phyloP scores from a whole-genome alignment of 2,797 vertebrate species.

The Ambastaia sidthimunki region DNA sequence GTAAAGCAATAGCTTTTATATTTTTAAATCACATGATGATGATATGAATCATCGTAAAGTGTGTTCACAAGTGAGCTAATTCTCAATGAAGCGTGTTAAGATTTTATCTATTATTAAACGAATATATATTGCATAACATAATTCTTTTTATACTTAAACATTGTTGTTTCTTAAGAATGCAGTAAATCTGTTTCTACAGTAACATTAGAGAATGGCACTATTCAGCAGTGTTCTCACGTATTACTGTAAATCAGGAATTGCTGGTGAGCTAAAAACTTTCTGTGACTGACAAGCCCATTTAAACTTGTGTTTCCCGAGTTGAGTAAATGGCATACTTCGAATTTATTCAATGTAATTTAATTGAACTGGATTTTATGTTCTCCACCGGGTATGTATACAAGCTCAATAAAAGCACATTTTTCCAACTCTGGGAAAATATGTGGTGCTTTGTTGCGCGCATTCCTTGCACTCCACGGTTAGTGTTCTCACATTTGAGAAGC shows the following conservation, averaged over 20 bases:
- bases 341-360: not conserved
- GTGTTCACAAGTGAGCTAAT: not conserved
- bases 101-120: not conserved
- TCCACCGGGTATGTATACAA: conserved; percentile 1
- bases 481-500: conserved; percentile 11
- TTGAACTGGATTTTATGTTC: not conserved
- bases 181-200: not conserved
- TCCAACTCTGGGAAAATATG: conserved; percentile 2
- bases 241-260: conserved; percentile 30
- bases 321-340: not conserved
- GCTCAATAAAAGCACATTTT: not conserved
- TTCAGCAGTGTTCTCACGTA: conserved; percentile 27
- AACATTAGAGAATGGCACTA: not conserved
- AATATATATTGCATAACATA: not conserved
- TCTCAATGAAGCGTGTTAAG: too few relatives aligned
- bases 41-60: not conserved
- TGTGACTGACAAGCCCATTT: conserved; percentile 47
- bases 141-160: not conserved
- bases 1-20: not conserved
- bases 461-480: conserved; percentile 26
- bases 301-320: conserved; percentile 28
- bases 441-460: not conserved
- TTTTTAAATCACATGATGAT: not conserved
- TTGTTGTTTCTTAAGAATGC: not conserved
- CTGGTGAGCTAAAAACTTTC: conserved; percentile 24